A percentile compares a stretch with the other conserved stretches of the same genome.
phyloP scores from a whole-genome alignment of 2,113 vertebrate genomes.

The Oenanthe melanoleuca region DNA sequence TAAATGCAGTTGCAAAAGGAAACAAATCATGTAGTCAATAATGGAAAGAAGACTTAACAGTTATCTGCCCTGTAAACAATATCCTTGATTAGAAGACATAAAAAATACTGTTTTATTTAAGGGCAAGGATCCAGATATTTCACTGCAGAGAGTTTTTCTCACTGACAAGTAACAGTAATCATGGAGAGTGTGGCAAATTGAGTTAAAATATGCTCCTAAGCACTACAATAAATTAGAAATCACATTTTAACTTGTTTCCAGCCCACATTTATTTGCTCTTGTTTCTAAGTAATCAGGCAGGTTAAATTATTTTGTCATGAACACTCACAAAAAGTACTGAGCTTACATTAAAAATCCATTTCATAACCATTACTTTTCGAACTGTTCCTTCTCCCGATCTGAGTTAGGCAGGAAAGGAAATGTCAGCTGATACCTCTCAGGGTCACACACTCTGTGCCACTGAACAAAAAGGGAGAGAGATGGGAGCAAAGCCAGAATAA shows the following conservation, averaged over 20 bases:
- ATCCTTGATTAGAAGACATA: slow-evolving; percentile 25
- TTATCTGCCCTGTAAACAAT: slow-evolving; percentile 40
- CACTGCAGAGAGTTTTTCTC: not conserved
- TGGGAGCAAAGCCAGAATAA: not conserved
- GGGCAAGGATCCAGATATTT: slow-evolving; percentile 12
- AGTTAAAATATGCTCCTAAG: slow-evolving; percentile 16
- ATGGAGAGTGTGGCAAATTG: not conserved
- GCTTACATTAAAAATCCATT: not conserved
- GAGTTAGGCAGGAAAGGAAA: not conserved
- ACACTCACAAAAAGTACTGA: not conserved
- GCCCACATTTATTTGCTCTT: not conserved
- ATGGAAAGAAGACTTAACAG: not conserved
- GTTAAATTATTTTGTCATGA: not conserved
- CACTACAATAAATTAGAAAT: slow-evolving; percentile 32
- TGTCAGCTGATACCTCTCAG: not conserved
- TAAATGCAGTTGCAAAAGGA: not conserved
- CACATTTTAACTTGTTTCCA: not conserved
- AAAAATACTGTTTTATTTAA: not conserved
- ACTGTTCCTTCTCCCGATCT: not conserved
- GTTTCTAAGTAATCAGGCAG: not conserved
- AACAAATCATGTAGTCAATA: slow-evolving; percentile 27
- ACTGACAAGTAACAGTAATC: slow-evolving; percentile 1
- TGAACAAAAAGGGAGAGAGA: not conserved
- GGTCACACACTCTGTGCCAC: not conserved
- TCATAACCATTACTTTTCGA: not conserved